These are phyloP conservation scores for Tamias sibiricus DNA, from an alignment of 2,113 vertebrate species.

Conservation along the genomic window DNA sequence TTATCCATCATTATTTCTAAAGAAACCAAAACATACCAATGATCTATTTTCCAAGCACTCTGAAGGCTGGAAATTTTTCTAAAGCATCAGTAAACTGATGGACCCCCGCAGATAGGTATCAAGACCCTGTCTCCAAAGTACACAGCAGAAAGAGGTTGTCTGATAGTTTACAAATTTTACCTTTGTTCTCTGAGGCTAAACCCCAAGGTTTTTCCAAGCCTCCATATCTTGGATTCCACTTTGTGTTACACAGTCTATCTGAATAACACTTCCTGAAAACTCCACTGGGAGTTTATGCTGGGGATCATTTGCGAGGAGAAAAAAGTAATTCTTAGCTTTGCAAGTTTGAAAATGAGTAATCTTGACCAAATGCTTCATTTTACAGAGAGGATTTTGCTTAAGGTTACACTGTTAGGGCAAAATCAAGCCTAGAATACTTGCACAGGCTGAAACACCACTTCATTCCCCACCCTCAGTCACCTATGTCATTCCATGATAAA, in stretches of 20 bases:
- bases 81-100: neutral
- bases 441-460: neutral
- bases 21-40: neutral
- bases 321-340: neutral
- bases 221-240: conserved; percentile 12
- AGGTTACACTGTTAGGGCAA: neutral
- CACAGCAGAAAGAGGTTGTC: neutral
- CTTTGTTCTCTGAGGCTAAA: neutral
- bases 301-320: neutral
- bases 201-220: neutral
- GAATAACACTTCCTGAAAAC: neutral
- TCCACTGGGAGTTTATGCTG: neutral
- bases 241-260: neutral
- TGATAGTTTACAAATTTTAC: neutral
- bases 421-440: neutral
- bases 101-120: neutral
- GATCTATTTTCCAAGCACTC: conserved; percentile 13
- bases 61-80: neutral
- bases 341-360: conserved; percentile 4
- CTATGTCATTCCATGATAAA: neutral
- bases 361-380: conserved; percentile 28
- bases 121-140: neutral
- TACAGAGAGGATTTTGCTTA: neutral
- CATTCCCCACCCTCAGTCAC: no score
- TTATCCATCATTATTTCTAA: conserved; percentile 15